These are phyloP conservation scores for Drosophila sp. DNA, from an alignment of 1,140 invertebrate species.

Conservation along the genomic window DNA sequence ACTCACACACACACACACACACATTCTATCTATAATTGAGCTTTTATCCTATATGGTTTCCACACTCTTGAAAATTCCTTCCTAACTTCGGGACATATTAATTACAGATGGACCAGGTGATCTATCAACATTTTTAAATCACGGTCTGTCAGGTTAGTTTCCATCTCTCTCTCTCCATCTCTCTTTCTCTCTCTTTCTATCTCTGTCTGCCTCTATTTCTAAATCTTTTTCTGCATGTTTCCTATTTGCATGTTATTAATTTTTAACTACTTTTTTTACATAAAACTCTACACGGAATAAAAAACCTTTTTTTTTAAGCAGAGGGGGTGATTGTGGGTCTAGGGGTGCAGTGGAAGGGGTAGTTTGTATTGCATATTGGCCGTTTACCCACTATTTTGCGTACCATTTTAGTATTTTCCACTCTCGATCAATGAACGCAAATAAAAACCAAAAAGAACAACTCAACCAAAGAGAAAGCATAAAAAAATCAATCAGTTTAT, in stretches of 20 bases:
- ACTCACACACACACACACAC: conserved; percentile 7
- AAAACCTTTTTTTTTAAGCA: background rate
- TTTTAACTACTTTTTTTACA: conserved; percentile 51
- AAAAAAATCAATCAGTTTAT: background rate
- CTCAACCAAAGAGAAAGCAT: conserved; percentile 9
- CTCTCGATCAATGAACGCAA: conserved; percentile 37
- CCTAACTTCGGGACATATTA: conserved; percentile 59
- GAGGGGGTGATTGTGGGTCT: background rate
- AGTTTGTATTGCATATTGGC: conserved; percentile 31
- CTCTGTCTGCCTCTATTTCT: conserved; percentile 18
- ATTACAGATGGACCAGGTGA: conserved; percentile 83
- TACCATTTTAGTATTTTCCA: conserved; percentile 38
- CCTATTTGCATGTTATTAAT: conserved; percentile 62
- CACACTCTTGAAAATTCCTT: conserved; percentile 46
- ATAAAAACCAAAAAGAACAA: background rate
- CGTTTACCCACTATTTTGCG: conserved; percentile 70
- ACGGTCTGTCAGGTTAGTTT: conserved; percentile 83
- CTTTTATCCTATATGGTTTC: conserved; percentile 11
- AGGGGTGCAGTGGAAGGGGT: background rate
- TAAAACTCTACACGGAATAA: conserved; percentile 41
- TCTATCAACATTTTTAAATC: conserved; percentile 82
- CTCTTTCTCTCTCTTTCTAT: conserved; percentile 26
- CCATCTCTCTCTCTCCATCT: conserved; percentile 21
- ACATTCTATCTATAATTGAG: background rate
- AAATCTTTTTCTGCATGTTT: conserved; percentile 53